These are phyloP conservation scores for Nerophis lumbriciformis DNA, from an alignment of 2,113 vertebrate genomes.

Conservation along the genomic window DNA sequence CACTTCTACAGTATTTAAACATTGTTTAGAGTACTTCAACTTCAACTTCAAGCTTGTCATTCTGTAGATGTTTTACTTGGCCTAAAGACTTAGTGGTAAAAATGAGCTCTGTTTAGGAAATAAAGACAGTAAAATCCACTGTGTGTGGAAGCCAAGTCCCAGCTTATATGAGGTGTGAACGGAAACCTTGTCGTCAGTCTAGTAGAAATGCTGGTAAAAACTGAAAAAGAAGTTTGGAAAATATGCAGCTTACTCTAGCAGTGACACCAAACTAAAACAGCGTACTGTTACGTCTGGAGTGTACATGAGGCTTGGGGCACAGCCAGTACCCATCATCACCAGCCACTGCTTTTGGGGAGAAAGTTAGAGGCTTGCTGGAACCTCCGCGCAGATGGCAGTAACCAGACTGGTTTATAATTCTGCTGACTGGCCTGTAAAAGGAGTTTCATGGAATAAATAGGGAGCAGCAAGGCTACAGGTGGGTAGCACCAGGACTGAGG, in stretches of 20 bases:
- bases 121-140: slow-evolving; percentile 37
- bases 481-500: not conserved
- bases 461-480: not conserved
- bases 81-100: slow-evolving; percentile 8
- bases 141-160: slow-evolving; percentile 36
- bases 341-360: slow-evolving; percentile 46
- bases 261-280: slow-evolving; percentile 59
- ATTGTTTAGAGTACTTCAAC: not conserved
- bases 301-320: slow-evolving; percentile 58
- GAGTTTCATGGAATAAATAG: slow-evolving; percentile 7
- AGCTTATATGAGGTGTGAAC: slow-evolving; percentile 59
- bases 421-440: slow-evolving; percentile 23
- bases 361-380: slow-evolving; percentile 27
- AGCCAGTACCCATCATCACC: slow-evolving; percentile 57
- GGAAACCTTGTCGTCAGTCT: slow-evolving; percentile 37
- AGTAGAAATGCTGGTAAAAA: slow-evolving; percentile 31
- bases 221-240: slow-evolving; percentile 41
- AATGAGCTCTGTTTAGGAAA: slow-evolving; percentile 16
- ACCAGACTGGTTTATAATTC: slow-evolving; percentile 20
- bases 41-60: not conserved
- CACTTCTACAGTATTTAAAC: not conserved
- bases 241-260: slow-evolving; percentile 47
- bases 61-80: slow-evolving; percentile 6
- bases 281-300: slow-evolving; percentile 65
- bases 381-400: slow-evolving; percentile 28